Evolutionary conservation across 2,797 vertebrate species (phyloP), one percentile per base, ranked within the genome.

Genomic region (Typhlichthys eigenmanni): DNA sequence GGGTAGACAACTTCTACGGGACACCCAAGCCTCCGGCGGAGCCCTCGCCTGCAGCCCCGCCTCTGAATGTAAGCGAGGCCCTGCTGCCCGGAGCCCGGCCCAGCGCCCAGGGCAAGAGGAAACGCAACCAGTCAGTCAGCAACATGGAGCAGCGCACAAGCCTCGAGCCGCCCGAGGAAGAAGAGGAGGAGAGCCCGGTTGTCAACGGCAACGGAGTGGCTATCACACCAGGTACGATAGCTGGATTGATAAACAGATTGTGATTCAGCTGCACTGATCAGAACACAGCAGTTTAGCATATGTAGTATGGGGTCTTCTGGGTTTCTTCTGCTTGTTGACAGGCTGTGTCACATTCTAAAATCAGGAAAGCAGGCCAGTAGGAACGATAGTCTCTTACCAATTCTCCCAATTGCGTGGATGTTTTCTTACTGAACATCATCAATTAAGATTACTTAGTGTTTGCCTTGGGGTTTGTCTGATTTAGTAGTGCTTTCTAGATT

Each of bases 1-100:
- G 38, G 67, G 45, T 89, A 99, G 98, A 98, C 86, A 99, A 99
- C 90, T 98, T 98, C 87, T 99, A 99, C 95, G 97, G 98, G 78
- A 99, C 98, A n/a, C 98, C 98, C 0, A 98, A 98, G 83, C 98
- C 98, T 84, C 96, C 96, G 73, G 96, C 96, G 49, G 96, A 99
- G 91, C 97, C 98, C 3, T 94, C 95, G 81, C 96, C 95, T 9
- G 86, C 98, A 84, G 90, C 90, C 49, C 90, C 89, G 76, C 91
- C 97, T 88, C 94, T 98, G 94, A 98, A 98, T 98, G 97, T 98
- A 88, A 97, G 96, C 87, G 97, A 98, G 83, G 95, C 96, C 87
- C 91, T 98, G 88, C 91, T 99, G 84, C 97, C 97, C 34, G 97
- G 98, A 88, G 96, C 95, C 88, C 95, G 96, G 88, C 97, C 97